phyloP scores from a whole-genome alignment of 1,140 invertebrate species.

The Macrotrachela quadricornifera region DNA sequence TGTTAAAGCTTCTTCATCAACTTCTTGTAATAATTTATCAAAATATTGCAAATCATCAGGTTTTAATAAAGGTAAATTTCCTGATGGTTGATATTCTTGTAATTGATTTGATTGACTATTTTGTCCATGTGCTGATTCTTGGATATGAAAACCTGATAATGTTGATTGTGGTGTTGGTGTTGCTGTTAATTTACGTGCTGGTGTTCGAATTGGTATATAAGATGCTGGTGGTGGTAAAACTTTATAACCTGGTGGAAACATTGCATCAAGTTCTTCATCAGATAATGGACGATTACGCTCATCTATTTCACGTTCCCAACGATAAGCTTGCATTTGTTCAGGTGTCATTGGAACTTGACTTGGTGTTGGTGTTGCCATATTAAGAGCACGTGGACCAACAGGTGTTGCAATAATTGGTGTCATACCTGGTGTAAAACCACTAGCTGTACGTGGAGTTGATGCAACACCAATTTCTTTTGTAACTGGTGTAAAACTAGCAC shows the following conservation, averaged over 20 bases:
- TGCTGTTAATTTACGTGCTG: slow-evolving; percentile 79
- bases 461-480: slow-evolving; percentile 13
- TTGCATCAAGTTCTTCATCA: slow-evolving; percentile 84
- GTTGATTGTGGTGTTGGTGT: slow-evolving; percentile 81
- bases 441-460: slow-evolving; percentile 14
- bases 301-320: slow-evolving; percentile 97
- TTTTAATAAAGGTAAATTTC: slow-evolving; percentile 90
- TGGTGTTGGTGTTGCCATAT: slow-evolving; percentile 89
- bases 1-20: slow-evolving; percentile 79
- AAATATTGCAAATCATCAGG: slow-evolving; percentile 99
- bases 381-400: slow-evolving; percentile 85
- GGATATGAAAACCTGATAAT: slow-evolving; percentile 84
- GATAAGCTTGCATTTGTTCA: slow-evolving; percentile 86
- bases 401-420: slow-evolving; percentile 41
- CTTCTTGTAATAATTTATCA: slow-evolving; percentile 86
- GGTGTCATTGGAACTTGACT: slow-evolving; percentile 94
- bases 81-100: slow-evolving; percentile 85
- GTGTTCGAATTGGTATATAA: slow-evolving; percentile 89
- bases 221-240: slow-evolving; percentile 74
- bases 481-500: slow-evolving; percentile 31
- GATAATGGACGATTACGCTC: slow-evolving; percentile 80
- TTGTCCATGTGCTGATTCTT: slow-evolving; percentile 39
- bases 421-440: slow-evolving; percentile 16
- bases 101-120: slow-evolving; percentile 55
- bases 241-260: slow-evolving; percentile 96